These are phyloP conservation scores for Sebastes iracundus DNA, from an alignment of 2,797 vertebrate species.

Conservation along the genomic window DNA sequence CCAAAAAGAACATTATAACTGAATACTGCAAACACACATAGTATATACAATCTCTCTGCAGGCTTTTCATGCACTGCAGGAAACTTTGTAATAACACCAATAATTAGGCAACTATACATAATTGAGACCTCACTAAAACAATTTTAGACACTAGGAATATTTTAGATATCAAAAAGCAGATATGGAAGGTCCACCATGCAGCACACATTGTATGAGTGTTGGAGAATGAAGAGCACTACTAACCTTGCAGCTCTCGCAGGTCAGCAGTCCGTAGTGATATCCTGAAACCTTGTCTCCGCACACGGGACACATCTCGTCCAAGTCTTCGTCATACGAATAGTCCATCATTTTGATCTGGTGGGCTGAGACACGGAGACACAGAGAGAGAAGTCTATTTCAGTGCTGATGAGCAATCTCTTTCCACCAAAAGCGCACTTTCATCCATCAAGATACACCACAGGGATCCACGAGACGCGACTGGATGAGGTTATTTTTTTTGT, in stretches of 20 bases:
- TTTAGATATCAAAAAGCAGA: background rate
- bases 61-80: background rate
- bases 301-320: slow-evolving; percentile 98
- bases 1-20: background rate
- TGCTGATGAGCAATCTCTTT: slow-evolving; percentile 34
- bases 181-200: background rate
- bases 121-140: background rate
- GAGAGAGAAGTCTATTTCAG: slow-evolving; percentile 48
- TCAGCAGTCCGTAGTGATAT: slow-evolving; percentile 98
- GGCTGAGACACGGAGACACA: slow-evolving; percentile 79
- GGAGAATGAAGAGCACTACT: slow-evolving; percentile 32
- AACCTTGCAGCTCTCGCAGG: slow-evolving; percentile 99
- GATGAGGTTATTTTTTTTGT: slow-evolving; percentile 4
- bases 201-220: background rate
- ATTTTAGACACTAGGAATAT: background rate
- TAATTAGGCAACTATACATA: background rate
- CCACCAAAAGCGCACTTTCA: slow-evolving; percentile 33
- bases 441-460: slow-evolving; percentile 45
- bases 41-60: background rate
- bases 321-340: slow-evolving; percentile 98
- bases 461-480: slow-evolving; percentile 13
- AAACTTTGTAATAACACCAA: background rate
- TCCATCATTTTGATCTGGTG: slow-evolving; percentile 99
- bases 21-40: background rate
- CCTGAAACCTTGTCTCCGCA: slow-evolving; percentile 99